A percentile compares a stretch with the other conserved stretches of the same genome.
Conservation (phyloP, 2,888 invertebrate genomes). For the Campaea margaritaria region DNA sequence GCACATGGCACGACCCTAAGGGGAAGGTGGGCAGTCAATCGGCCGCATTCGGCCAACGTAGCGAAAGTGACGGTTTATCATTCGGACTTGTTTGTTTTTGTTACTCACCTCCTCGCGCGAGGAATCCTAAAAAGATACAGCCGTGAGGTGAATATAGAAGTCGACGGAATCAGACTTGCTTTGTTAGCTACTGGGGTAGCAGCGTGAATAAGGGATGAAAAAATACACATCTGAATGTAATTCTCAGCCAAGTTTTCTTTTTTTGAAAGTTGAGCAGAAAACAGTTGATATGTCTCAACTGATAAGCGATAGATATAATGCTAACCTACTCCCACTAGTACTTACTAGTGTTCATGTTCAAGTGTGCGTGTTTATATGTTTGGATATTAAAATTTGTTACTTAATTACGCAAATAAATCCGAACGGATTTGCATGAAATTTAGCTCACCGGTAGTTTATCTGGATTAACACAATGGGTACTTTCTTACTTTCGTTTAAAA, state of each 20-base stretch:
- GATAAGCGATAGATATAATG: too few relatives aligned
- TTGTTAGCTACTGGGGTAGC: constrained; percentile 4
- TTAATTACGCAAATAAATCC: too few relatives aligned
- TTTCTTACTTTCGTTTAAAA: too few relatives aligned
- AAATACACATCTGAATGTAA: not conserved
- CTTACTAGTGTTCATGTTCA: too few relatives aligned
- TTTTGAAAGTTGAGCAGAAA: too few relatives aligned
- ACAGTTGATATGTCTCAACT: too few relatives aligned
- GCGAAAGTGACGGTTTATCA: constrained; percentile 39
- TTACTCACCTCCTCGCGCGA: constrained; percentile 31
- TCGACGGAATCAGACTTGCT: not conserved
- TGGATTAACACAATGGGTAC: too few relatives aligned
- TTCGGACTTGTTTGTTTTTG: constrained; percentile 40
- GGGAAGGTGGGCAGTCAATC: constrained; percentile 27
- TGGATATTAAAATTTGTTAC: too few relatives aligned
- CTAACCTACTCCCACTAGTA: too few relatives aligned
- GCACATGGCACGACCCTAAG: not conserved
- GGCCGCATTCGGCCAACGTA: constrained; percentile 30
- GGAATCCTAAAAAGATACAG: constrained; percentile 35
- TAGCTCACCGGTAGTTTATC: too few relatives aligned
- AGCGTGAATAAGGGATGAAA: not conserved
- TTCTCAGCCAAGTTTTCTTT: not conserved
- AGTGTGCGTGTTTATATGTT: too few relatives aligned
- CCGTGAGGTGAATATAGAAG: constrained; percentile 38
- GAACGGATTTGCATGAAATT: too few relatives aligned